Percentiles rank a stretch among this genome's conserved stretches.
phyloP scores from a whole-genome alignment of 2,888 invertebrate genomes.

The Nemurella pictetii region DNA sequence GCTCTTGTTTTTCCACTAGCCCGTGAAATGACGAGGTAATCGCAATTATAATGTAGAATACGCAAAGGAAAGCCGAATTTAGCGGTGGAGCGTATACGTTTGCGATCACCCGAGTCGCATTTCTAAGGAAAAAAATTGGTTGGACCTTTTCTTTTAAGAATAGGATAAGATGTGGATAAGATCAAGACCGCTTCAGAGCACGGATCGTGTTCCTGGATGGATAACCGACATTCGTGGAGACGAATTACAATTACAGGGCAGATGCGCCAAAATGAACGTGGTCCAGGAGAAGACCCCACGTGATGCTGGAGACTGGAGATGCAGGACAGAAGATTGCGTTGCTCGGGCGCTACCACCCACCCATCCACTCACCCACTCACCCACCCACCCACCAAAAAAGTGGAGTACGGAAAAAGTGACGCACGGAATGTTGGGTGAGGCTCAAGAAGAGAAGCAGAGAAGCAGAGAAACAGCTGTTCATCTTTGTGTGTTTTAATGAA shows the following conservation, averaged over 20 bases:
- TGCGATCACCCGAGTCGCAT: background rate
- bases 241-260: background rate
- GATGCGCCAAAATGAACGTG: background rate
- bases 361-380: no score
- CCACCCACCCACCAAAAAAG: background rate
- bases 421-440: no score
- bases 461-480: background rate
- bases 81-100: background rate
- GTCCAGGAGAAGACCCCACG: background rate
- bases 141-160: background rate
- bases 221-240: background rate
- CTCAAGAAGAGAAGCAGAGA: no score
- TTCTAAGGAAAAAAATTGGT: background rate
- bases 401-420: background rate
- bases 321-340: no score
- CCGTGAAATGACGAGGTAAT: background rate
- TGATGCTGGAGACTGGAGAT: no score
- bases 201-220: background rate
- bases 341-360: no score
- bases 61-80: background rate
- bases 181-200: background rate
- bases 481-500: background rate
- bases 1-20: conserved; percentile 2
- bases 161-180: background rate
- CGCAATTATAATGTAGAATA: conserved; percentile 8